Evolutionary conservation across 2,113 vertebrate genomes (phyloP).

Genomic region (Otolemur garnettii): DNA sequence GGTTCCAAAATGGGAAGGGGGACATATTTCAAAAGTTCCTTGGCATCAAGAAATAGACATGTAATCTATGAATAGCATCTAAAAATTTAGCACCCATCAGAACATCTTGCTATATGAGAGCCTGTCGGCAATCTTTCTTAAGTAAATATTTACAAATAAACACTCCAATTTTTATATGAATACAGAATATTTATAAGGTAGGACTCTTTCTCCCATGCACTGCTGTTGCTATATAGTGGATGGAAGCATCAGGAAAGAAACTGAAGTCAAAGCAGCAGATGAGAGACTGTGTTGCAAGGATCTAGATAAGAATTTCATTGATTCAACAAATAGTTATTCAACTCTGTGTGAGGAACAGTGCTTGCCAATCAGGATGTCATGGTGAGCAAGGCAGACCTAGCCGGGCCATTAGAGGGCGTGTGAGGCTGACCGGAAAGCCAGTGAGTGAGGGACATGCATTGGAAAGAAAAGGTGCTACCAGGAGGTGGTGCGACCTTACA

Average conservation of each 20-base stretch:
- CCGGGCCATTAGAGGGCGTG: neutral
- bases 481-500: neutral
- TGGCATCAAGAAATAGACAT: neutral
- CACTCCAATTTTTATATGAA: neutral
- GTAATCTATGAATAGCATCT: neutral
- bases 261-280: accelerated
- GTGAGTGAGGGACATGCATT: neutral
- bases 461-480: neutral
- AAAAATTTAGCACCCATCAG: neutral
- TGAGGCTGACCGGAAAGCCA: neutral
- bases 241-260: neutral
- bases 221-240: neutral
- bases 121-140: neutral
- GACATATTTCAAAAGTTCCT: neutral
- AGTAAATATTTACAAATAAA: slow-evolving; percentile 38
- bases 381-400: neutral
- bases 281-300: neutral
- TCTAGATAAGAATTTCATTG: neutral
- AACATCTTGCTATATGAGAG: neutral
- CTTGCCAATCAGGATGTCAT: neutral
- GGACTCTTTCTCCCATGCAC: neutral
- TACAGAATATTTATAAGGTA: neutral
- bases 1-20: neutral
- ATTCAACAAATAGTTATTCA: neutral
- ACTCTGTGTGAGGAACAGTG: neutral